Conservation (phyloP, 2,797 vertebrate genomes). For the Notoglanidium macrostoma region DNA sequence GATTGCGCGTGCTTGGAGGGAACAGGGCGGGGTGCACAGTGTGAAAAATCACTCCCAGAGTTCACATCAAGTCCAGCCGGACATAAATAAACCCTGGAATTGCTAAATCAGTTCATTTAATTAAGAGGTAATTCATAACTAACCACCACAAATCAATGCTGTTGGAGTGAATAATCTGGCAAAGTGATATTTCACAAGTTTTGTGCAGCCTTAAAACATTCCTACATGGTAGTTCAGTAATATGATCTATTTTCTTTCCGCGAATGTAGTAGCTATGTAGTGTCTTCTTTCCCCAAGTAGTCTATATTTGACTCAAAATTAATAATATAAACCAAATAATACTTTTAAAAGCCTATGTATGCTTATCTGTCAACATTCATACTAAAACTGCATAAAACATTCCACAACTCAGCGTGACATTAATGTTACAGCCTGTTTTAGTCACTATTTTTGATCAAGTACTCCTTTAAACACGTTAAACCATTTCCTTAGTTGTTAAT, state of each 20-base stretch:
- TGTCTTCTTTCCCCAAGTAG: too few species aligned
- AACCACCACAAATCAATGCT: background rate
- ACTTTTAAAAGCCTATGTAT: background rate
- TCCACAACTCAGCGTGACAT: background rate
- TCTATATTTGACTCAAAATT: background rate
- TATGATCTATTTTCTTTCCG: background rate
- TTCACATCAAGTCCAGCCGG: background rate
- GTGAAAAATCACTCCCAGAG: background rate
- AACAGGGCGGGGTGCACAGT: constrained; percentile 7
- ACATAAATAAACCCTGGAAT: too few species aligned
- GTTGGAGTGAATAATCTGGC: background rate
- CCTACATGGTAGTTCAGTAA: background rate
- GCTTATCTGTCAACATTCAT: background rate
- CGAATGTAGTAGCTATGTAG: background rate
- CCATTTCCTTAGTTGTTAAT: background rate
- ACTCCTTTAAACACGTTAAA: background rate
- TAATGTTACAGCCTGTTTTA: background rate
- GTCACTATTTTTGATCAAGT: background rate
- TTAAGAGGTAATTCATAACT: too few species aligned
- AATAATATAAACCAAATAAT: background rate
- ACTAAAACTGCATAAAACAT: background rate
- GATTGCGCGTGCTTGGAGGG: background rate
- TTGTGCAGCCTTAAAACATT: background rate
- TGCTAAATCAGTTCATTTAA: background rate
- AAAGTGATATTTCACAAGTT: background rate